Evolutionary conservation across 1,140 invertebrate genomes (phyloP).

Genomic region (Anagrus nilaparvatae): DNA sequence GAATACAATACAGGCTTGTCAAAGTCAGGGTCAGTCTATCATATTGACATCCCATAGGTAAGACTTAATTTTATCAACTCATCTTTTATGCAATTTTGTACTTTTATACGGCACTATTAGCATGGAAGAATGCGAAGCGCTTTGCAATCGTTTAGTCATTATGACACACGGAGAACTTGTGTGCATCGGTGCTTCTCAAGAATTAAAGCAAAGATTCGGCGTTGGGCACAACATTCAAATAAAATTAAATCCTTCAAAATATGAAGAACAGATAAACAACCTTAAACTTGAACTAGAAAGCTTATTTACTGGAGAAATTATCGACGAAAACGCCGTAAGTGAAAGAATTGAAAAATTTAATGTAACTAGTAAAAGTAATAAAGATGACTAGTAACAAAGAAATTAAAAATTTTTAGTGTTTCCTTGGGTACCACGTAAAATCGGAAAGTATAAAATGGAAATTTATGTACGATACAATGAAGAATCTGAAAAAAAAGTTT

Average conservation of each 20-base stretch:
- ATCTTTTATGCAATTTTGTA: background rate
- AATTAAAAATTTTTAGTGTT: conserved; percentile 22
- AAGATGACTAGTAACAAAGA: too few species aligned
- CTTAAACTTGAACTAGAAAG: conserved; percentile 30
- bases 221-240: conserved; percentile 42
- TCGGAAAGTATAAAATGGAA: conserved; percentile 32
- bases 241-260: conserved; percentile 28
- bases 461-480: conserved; percentile 33
- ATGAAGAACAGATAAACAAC: conserved; percentile 16
- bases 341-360: conserved; percentile 5
- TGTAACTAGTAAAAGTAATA: background rate
- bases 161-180: conserved; percentile 77
- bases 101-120: conserved; percentile 44
- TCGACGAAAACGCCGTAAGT: conserved; percentile 32
- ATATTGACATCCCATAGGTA: conserved; percentile 69
- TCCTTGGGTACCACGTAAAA: conserved; percentile 35
- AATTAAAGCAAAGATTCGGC: conserved; percentile 51
- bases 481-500: conserved; percentile 28
- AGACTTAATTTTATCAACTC: background rate
- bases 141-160: conserved; percentile 74
- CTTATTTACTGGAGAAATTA: conserved; percentile 27
- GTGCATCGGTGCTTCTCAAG: conserved; percentile 59
- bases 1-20: conserved; percentile 53
- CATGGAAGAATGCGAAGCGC: conserved; percentile 86
- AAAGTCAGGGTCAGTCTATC: conserved; percentile 56